Percentiles rank a stretch among this genome's conserved stretches.
Conservation (phyloP, 2,888 invertebrate species). For the Sesamia inferens region DNA sequence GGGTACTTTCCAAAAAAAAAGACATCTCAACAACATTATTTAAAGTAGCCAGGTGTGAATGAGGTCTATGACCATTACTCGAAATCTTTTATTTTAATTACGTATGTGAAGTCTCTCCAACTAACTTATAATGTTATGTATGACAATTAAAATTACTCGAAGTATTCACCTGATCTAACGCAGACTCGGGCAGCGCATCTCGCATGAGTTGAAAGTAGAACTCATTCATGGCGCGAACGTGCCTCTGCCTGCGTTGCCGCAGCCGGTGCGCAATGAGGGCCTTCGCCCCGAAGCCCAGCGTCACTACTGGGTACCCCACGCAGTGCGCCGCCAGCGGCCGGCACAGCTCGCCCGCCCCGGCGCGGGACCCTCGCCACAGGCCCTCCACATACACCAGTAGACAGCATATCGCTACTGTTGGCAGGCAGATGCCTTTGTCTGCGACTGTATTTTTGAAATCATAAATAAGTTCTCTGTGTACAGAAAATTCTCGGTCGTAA, state of each 20-base stretch:
- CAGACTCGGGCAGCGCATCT: slow-evolving; percentile 94
- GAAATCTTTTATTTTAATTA: background rate
- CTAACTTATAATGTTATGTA: background rate
- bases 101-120: background rate
- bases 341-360: slow-evolving; percentile 94
- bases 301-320: slow-evolving; percentile 97
- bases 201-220: slow-evolving; percentile 97
- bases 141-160: background rate
- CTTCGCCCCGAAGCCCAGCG: slow-evolving; percentile 98
- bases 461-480: background rate
- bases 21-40: background rate
- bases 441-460: slow-evolving; percentile 73
- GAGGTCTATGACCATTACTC: background rate
- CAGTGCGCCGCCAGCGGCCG: slow-evolving; percentile 99
- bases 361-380: slow-evolving; percentile 93
- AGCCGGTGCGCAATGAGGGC: slow-evolving; percentile 97
- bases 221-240: slow-evolving; percentile 98
- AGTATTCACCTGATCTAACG: slow-evolving; percentile 75
- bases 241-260: slow-evolving; percentile 96
- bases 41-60: background rate
- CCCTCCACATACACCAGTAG: slow-evolving; percentile 98
- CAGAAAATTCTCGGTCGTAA: too few species aligned
- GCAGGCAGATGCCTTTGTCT: slow-evolving; percentile 98
- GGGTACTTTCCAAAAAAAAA: background rate
- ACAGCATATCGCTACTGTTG: slow-evolving; percentile 98